phyloP scores from a whole-genome alignment of 1,140 invertebrate genomes.

The Saxidomus purpurata region DNA sequence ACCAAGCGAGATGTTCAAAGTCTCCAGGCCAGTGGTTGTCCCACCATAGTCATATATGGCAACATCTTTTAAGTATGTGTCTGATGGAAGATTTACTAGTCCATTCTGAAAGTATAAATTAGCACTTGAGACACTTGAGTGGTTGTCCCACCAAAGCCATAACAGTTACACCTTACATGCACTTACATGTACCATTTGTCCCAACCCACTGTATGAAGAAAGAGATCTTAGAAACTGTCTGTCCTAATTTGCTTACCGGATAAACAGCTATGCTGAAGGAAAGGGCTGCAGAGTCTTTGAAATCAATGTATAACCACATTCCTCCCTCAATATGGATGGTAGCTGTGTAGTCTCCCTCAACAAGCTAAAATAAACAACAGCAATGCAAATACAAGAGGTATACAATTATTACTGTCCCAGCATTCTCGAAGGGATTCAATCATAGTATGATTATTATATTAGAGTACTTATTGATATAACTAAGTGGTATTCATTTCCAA shows the following conservation, averaged over 20 bases:
- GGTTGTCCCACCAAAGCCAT: too few relatives aligned
- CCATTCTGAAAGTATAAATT: constrained; percentile 68
- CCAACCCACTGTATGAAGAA: too few relatives aligned
- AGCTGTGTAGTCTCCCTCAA: constrained; percentile 78
- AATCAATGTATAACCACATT: constrained; percentile 80
- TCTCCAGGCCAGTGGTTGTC: constrained; percentile 74
- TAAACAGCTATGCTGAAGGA: constrained; percentile 79
- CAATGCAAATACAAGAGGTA: background rate
- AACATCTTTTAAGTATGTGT: constrained; percentile 75
- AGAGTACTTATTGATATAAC: too few relatives aligned
- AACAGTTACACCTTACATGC: too few relatives aligned
- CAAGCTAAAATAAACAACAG: constrained; percentile 48
- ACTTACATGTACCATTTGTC: background rate
- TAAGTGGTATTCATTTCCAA: too few relatives aligned
- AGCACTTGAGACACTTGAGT: too few relatives aligned
- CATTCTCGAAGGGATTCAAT: too few relatives aligned
- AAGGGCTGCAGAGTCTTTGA: constrained; percentile 75
- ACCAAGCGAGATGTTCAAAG: constrained; percentile 77
- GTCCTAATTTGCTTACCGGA: constrained; percentile 42
- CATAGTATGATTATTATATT: too few relatives aligned
- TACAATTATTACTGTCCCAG: too few relatives aligned
- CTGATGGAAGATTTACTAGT: constrained; percentile 77
- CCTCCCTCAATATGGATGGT: constrained; percentile 75
- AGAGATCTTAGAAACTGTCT: too few relatives aligned
- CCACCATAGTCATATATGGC: constrained; percentile 77